Conservation (phyloP, 2,888 invertebrate genomes). For the Troides helena region DNA sequence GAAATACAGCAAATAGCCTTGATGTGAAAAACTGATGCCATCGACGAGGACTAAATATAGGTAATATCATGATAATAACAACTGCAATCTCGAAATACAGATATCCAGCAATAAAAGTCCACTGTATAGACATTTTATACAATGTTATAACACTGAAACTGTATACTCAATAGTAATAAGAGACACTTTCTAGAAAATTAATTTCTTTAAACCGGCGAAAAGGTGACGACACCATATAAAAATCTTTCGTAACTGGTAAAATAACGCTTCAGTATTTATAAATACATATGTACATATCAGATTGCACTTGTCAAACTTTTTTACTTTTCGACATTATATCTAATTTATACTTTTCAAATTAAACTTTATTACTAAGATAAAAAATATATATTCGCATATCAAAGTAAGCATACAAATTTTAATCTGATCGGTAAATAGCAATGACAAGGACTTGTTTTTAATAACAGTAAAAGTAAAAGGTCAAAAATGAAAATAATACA, state of each 20-base stretch:
- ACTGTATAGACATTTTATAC: constrained; percentile 86
- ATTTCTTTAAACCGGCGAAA: not conserved
- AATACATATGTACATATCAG: constrained; percentile 6
- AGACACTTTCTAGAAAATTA: not conserved
- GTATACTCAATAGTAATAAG: not conserved
- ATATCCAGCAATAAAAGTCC: constrained; percentile 87
- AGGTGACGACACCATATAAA: not conserved
- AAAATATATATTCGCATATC: not conserved
- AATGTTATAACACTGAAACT: constrained; percentile 1
- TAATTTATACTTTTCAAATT: not conserved
- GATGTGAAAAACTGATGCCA: constrained; percentile 90
- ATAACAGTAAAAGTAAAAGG: no score
- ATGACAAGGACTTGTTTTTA: no score
- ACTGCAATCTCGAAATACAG: constrained; percentile 85
- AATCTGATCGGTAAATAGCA: no score
- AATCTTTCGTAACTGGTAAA: not conserved
- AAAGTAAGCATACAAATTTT: not conserved
- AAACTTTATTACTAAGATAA: accelerated
- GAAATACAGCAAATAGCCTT: constrained; percentile 81
- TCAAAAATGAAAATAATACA: no score
- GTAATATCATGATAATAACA: constrained; percentile 83
- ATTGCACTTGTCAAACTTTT: constrained; percentile 2
- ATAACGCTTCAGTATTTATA: not conserved
- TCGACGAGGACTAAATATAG: constrained; percentile 85
- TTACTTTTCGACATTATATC: not conserved